phyloP scores from a whole-genome alignment of 2,797 vertebrate species.

The Acropternis orthonyx region DNA sequence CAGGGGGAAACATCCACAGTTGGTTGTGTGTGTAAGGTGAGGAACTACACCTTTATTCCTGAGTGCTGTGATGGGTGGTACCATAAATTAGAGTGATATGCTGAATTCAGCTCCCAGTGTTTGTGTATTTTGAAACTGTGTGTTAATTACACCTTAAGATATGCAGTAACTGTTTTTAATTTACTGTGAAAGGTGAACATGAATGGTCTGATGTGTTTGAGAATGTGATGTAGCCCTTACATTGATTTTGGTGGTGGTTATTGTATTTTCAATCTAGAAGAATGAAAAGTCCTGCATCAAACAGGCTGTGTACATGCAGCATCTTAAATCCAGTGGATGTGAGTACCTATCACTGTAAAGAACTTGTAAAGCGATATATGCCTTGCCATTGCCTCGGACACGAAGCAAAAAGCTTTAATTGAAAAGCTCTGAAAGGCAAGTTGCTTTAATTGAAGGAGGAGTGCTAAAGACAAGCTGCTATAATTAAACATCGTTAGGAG shows the following conservation, averaged over 20 bases:
- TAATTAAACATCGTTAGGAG: neutral
- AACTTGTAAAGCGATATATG: neutral
- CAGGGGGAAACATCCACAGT: fast-evolving
- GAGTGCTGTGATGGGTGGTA: neutral
- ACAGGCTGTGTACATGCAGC: neutral
- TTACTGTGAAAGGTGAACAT: neutral
- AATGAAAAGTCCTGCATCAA: neutral
- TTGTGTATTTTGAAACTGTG: neutral
- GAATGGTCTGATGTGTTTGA: fast-evolving
- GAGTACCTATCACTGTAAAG: neutral
- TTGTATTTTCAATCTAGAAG: neutral
- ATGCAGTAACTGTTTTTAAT: neutral
- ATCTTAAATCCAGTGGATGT: neutral
- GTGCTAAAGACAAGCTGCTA: neutral
- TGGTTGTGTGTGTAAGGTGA: neutral
- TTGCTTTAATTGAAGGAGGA: no score
- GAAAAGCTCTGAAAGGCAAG: neutral
- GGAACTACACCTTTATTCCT: fast-evolving
- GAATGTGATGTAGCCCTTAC: neutral
- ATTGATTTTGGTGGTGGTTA: neutral
- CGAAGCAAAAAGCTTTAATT: neutral
- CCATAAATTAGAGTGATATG: fast-evolving
- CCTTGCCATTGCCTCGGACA: neutral
- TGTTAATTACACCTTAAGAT: neutral
- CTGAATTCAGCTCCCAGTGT: neutral